phyloP scores from a whole-genome alignment of 2,888 invertebrate genomes.

The Drosophila robusta region DNA sequence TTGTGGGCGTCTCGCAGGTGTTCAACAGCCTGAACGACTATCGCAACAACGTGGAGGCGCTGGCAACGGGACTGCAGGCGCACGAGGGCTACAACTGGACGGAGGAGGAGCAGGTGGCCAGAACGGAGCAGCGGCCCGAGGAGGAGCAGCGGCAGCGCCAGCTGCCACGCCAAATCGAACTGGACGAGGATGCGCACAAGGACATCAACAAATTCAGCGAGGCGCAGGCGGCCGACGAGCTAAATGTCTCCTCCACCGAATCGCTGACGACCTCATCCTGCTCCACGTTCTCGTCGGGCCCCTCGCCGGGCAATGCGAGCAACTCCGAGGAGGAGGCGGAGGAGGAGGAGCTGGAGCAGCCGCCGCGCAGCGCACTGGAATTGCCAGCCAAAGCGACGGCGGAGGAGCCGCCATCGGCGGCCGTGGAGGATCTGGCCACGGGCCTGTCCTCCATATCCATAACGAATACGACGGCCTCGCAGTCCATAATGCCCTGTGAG shows the following conservation, averaged over 20 bases:
- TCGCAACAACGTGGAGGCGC: conserved; percentile 81
- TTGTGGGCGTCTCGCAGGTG: conserved; percentile 87
- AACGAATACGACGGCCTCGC: conserved; percentile 68
- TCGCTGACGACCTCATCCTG: conserved; percentile 85
- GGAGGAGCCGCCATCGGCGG: conserved; percentile 7
- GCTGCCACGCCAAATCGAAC: neutral
- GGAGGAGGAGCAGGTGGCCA: conserved; percentile 16
- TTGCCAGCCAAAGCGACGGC: conserved; percentile 2
- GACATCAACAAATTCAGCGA: conserved; percentile 82
- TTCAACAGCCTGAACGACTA: conserved; percentile 89
- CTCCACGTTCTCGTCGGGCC: conserved; percentile 84
- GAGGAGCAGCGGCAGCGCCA: conserved; percentile 23
- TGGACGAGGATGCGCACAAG: conserved; percentile 44
- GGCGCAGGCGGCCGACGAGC: conserved; percentile 47
- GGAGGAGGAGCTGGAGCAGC: conserved; percentile 72
- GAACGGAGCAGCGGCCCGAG: conserved; percentile 40
- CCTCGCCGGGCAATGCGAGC: conserved; percentile 79
- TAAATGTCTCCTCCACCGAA: conserved; percentile 75
- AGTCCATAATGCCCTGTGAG: conserved; percentile 72
- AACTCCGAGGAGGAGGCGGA: conserved; percentile 77
- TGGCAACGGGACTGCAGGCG: conserved; percentile 62
- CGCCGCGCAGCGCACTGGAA: conserved; percentile 43
- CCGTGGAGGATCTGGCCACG: conserved; percentile 80
- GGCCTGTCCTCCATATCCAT: conserved; percentile 84
- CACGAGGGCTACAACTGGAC: conserved; percentile 65